A percentile compares a stretch with the other conserved stretches of the same genome.
Conservation (phyloP, 2,113 vertebrate species). For the Pungitius pungitius region DNA sequence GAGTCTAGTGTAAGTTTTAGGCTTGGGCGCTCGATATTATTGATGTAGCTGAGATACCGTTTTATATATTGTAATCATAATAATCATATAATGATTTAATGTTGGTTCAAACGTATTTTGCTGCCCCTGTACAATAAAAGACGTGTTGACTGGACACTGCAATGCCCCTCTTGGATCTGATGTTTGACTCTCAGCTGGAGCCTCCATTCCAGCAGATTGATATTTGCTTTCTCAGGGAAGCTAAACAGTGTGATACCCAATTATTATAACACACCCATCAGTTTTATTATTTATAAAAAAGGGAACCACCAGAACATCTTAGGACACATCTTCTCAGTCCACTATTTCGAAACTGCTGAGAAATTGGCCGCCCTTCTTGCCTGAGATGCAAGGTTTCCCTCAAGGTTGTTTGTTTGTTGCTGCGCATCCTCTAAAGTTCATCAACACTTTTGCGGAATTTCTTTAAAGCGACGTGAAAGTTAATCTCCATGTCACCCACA, state of each 20-base stretch:
- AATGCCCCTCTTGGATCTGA: neutral
- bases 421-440: neutral
- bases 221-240: neutral
- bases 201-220: neutral
- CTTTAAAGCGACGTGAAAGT: neutral
- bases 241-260: neutral
- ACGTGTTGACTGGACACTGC: neutral
- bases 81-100: neutral
- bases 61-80: slow-evolving; percentile 26
- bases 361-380: neutral
- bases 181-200: slow-evolving; percentile 3
- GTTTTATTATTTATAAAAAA: slow-evolving; percentile 1
- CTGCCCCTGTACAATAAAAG: neutral
- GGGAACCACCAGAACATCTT: neutral
- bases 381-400: neutral
- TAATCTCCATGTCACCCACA: neutral
- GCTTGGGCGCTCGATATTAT: slow-evolving; percentile 57
- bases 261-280: neutral
- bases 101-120: slow-evolving; percentile 35
- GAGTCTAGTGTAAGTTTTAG: slow-evolving; percentile 58
- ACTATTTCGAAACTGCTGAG: neutral
- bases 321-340: neutral
- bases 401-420: neutral
- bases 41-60: slow-evolving; percentile 43
- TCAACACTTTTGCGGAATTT: neutral